These are phyloP conservation scores for Sternotherus odoratus DNA, from an alignment of 2,797 vertebrate species.

Conservation along the genomic window DNA sequence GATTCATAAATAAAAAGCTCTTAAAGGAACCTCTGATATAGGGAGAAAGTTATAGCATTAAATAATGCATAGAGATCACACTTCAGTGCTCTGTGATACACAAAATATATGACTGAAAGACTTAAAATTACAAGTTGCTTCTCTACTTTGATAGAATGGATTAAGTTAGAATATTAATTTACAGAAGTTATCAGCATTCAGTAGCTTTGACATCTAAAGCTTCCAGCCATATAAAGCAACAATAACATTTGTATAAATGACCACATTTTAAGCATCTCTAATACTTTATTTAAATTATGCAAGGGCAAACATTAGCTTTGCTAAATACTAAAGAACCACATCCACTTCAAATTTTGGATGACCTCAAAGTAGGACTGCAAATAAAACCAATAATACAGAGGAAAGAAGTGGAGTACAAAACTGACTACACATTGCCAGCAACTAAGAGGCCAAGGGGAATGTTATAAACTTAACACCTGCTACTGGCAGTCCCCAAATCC, in stretches of 20 bases:
- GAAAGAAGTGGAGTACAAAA: slow-evolving; percentile 78
- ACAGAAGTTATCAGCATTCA: neutral
- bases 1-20: neutral
- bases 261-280: neutral
- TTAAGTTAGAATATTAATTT: neutral
- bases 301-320: neutral
- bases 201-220: neutral
- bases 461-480: slow-evolving; percentile 86
- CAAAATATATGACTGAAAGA: neutral
- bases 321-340: slow-evolving; percentile 70
- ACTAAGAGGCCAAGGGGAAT: slow-evolving; percentile 76
- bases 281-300: neutral
- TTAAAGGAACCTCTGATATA: neutral
- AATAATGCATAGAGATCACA: neutral
- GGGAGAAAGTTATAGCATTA: neutral
- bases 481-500: slow-evolving; percentile 77
- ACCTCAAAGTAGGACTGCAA: slow-evolving; percentile 78
- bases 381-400: slow-evolving; percentile 48
- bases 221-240: neutral
- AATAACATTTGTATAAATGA: neutral
- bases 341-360: slow-evolving; percentile 61
- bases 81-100: neutral
- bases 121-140: neutral
- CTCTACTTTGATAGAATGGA: neutral
- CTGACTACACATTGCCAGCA: slow-evolving; percentile 60